phyloP scores from a whole-genome alignment of 1,140 invertebrate species.

The Drosophila lowei region DNA sequence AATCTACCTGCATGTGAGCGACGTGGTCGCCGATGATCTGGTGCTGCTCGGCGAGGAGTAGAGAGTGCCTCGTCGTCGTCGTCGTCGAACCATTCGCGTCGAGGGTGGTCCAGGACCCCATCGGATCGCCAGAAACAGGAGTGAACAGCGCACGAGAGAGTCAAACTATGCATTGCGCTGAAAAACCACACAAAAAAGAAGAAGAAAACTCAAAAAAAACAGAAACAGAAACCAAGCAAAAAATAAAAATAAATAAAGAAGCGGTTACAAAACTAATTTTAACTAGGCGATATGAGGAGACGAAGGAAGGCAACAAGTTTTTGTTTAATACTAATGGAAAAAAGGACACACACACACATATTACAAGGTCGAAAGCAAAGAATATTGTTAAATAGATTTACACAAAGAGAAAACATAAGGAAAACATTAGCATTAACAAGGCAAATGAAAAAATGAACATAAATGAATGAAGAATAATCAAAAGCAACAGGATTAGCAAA shows the following conservation, averaged over 20 bases:
- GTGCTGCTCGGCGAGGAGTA: conserved; percentile 91
- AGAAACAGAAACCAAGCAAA: conserved; percentile 25
- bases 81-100: neutral
- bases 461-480: conserved; percentile 72
- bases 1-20: conserved; percentile 97
- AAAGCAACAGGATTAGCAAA: conserved; percentile 71
- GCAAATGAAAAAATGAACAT: conserved; percentile 34
- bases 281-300: conserved; percentile 66
- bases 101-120: conserved; percentile 9
- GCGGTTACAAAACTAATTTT: conserved; percentile 72
- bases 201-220: conserved; percentile 32
- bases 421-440: conserved; percentile 47
- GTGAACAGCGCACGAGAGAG: conserved; percentile 73
- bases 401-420: conserved; percentile 39
- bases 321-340: conserved; percentile 67
- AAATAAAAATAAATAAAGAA: conserved; percentile 9
- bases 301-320: conserved; percentile 63
- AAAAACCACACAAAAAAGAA: conserved; percentile 61
- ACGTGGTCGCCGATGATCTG: conserved; percentile 95
- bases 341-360: conserved; percentile 57
- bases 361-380: conserved; percentile 70
- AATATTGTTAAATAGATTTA: conserved; percentile 80
- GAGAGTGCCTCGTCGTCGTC: neutral
- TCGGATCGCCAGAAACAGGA: conserved; percentile 18
- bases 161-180: conserved; percentile 74